Base-by-base conservation (phyloP, 2,888 invertebrate species). In the Drosophila eohydei region DNA sequence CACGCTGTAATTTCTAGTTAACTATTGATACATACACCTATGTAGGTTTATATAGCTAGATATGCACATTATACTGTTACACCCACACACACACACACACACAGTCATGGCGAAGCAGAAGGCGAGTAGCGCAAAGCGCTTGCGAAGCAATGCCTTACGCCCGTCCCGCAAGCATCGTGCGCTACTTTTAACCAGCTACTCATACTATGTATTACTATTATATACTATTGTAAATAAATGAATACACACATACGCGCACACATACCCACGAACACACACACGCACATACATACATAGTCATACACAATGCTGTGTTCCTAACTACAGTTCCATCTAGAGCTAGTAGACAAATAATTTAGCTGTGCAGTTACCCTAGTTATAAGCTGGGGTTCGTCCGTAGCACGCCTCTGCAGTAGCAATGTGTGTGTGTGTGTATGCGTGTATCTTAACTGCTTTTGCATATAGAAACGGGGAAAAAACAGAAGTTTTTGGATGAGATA, bases 281-380 rank as follows among this genome's bases (percentile, higher is more conserved):
- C 9, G 32, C 28, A 36, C 21, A 36, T 21, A 34, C 41, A 48
- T 44, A 65, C 16, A 48, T 50, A 41, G 26, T 50, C 30, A 65
- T 28, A 36, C 41, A 67, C 43, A 59, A 46, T 59, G 71, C 38
- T 76, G 86, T 83, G 83, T 86, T 86, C 83, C 86, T 86, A 75
- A 65, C 51, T 64, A 60, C 51, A 65, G 40, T 30, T 46, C 51
- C 34, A n/a, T 43, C 14, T 74, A 54, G 32, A 68, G 21, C 43
- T 60, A 48, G 32, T 40, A 5, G 40, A 61, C 43, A 34, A 34
- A 14, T 14, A 8, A 40, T 38, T 21, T 41, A 44, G 48, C 40
- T 34, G 41, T 57, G 51, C 62, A 59, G 59, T 70, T 26, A 21
- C 66, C 56, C 28, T 60, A 71, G 38, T 38, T 57, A 14, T 51